These are phyloP conservation scores for Tachuris rubrigastra DNA, from an alignment of 2,113 vertebrate species.

Conservation along the genomic window DNA sequence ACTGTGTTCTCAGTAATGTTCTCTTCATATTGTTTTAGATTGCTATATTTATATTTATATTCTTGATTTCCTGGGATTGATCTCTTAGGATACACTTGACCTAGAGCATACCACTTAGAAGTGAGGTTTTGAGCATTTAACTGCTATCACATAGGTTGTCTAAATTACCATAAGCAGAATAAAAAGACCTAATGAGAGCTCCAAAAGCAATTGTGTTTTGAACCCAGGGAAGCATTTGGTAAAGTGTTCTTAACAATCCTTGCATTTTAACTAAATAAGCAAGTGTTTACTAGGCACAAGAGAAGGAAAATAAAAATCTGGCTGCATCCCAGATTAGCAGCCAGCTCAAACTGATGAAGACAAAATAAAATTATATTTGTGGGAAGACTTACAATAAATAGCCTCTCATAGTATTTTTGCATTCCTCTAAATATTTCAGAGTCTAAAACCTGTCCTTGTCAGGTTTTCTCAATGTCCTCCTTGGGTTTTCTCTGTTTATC, in stretches of 20 bases:
- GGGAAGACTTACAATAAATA: background rate
- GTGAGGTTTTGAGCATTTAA: background rate
- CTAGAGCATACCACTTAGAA: background rate
- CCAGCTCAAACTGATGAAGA: conserved; percentile 12
- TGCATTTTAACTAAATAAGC: conserved; percentile 59
- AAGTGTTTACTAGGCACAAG: conserved; percentile 47
- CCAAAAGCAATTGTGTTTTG: conserved; percentile 38
- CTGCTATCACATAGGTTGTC: background rate
- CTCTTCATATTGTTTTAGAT: background rate
- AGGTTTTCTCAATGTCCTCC: background rate
- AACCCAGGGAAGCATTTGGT: conserved; percentile 37
- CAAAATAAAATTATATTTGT: conserved; percentile 30
- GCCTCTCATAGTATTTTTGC: background rate
- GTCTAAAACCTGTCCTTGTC: background rate
- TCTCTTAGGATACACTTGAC: background rate
- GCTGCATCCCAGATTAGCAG: conserved; percentile 25
- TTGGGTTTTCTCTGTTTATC: background rate
- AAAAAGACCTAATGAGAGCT: background rate
- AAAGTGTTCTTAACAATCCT: conserved; percentile 44
- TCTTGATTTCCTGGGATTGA: background rate
- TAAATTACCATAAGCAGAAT: background rate
- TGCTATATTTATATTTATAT: background rate
- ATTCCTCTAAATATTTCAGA: background rate
- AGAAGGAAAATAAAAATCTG: conserved; percentile 52
- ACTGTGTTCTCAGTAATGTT: background rate